These are phyloP conservation scores for Hylaeus volcanicus DNA, from an alignment of 1,140 invertebrate genomes.

Conservation along the genomic window DNA sequence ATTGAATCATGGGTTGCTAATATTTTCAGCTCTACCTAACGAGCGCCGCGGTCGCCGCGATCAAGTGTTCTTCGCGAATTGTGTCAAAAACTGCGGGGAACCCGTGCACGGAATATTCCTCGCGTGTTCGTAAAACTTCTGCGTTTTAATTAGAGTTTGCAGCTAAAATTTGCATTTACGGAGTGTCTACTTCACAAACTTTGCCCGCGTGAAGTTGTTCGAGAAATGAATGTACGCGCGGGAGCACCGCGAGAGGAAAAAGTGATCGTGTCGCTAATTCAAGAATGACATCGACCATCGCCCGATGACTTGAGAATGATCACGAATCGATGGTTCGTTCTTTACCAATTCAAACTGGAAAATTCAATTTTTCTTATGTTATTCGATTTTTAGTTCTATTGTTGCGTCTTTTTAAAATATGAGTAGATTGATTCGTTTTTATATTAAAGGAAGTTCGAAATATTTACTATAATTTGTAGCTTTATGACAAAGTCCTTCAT, in stretches of 20 bases:
- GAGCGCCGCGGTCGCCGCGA: neutral
- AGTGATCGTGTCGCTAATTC: slow-evolving; percentile 26
- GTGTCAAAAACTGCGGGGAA: neutral
- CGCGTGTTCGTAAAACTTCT: slow-evolving; percentile 18
- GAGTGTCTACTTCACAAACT: slow-evolving; percentile 17
- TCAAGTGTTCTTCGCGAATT: neutral
- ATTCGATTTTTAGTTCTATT: too few species aligned
- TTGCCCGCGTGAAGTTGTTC: slow-evolving; percentile 20
- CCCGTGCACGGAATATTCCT: neutral
- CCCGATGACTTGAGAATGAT: neutral
- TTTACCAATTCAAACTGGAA: too few species aligned
- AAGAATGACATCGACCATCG: neutral
- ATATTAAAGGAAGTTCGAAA: too few species aligned
- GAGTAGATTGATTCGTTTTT: too few species aligned
- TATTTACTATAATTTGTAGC: too few species aligned
- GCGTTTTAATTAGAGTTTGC: slow-evolving; percentile 32
- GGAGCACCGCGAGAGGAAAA: neutral
- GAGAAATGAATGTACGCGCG: slow-evolving; percentile 14
- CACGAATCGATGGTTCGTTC: neutral
- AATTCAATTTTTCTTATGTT: too few species aligned
- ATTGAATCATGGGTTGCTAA: neutral
- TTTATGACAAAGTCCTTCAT: too few species aligned
- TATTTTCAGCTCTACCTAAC: neutral
- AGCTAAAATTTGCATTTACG: slow-evolving; percentile 8
- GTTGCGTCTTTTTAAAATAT: too few species aligned